A percentile compares a stretch with the other conserved stretches of the same genome.
Evolutionary conservation across 1,140 invertebrate genomes (phyloP).

Genomic region (Acyrthosiphon pisum): DNA sequence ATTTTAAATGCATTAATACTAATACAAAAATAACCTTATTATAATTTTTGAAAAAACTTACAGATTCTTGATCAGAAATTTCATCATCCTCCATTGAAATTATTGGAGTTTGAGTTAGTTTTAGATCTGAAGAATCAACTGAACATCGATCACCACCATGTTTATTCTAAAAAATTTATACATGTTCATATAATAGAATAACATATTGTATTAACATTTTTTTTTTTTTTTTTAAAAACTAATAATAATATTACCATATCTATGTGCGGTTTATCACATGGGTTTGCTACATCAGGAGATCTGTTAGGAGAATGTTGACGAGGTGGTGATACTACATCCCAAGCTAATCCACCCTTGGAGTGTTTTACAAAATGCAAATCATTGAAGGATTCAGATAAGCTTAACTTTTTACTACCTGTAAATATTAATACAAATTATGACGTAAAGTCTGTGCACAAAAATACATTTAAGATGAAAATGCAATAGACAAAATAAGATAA

Average conservation of each 20-base stretch:
- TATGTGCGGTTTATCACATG: neutral
- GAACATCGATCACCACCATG: neutral
- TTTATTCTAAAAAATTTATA: conserved; percentile 10
- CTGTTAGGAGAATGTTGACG: conserved; percentile 32
- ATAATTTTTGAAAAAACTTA: conserved; percentile 63
- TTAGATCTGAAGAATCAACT: conserved; percentile 46
- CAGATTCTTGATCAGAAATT: conserved; percentile 81
- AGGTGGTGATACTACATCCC: conserved; percentile 64
- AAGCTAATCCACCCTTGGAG: conserved; percentile 62
- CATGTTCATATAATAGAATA: neutral
- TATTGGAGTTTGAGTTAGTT: conserved; percentile 66
- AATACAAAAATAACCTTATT: conserved; percentile 25
- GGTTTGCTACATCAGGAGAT: conserved; percentile 12
- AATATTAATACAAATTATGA: neutral
- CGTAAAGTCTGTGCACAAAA: neutral
- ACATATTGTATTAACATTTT: neutral
- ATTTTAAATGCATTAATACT: neutral
- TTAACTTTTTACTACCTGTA: conserved; percentile 63
- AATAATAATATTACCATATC: conserved; percentile 34
- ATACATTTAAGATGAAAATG: neutral
- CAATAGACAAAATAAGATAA: too few species aligned
- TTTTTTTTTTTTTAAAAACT: too few species aligned
- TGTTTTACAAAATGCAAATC: conserved; percentile 66
- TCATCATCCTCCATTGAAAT: conserved; percentile 96
- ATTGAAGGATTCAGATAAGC: conserved; percentile 71